A percentile compares a stretch with the other conserved stretches of the same genome.
These are phyloP conservation scores for Aleiodes alternator DNA, from an alignment of 2,888 invertebrate genomes.

Conservation along the genomic window DNA sequence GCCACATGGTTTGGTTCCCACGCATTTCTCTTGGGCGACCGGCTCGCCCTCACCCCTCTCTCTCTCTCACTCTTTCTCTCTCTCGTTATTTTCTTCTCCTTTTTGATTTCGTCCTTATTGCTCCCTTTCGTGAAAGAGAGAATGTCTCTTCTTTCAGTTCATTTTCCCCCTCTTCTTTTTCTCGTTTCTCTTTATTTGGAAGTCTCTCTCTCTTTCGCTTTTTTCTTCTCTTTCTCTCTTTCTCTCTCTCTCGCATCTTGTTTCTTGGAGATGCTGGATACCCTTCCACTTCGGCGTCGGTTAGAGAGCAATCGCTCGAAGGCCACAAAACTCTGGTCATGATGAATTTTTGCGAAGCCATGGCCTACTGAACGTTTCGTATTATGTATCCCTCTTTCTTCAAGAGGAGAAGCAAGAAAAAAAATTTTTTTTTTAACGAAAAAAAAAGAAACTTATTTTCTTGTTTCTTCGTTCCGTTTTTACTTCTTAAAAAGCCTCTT, in stretches of 20 bases:
- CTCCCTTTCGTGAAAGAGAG: conserved; percentile 31
- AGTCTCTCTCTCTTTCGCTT: conserved; percentile 44
- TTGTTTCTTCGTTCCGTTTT: not conserved
- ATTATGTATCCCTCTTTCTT: conserved; percentile 35
- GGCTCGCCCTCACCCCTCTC: conserved; percentile 19
- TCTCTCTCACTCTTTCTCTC: not conserved
- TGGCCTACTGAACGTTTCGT: conserved; percentile 62
- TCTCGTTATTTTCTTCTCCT: conserved; percentile 20
- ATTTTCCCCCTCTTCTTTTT: conserved; percentile 21
- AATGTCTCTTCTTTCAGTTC: conserved; percentile 16
- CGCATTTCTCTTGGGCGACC: conserved; percentile 64
- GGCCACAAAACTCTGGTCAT: conserved; percentile 55
- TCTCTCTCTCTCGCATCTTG: conserved; percentile 43
- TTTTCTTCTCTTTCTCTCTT: conserved; percentile 45
- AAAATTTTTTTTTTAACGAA: not conserved
- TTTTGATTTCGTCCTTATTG: conserved; percentile 36
- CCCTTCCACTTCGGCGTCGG: conserved; percentile 36
- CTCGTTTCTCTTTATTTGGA: conserved; percentile 21
- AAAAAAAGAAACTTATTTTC: conserved; percentile 2
- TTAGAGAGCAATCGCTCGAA: conserved; percentile 50
- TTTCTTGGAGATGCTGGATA: conserved; percentile 34
- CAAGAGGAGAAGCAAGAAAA: conserved; percentile 24
- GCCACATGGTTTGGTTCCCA: conserved; percentile 70
- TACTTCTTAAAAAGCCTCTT: conserved; percentile 23
- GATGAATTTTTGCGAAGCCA: conserved; percentile 61